These are phyloP conservation scores for Pseudomyrmex sp. DNA, from an alignment of 1,140 invertebrate genomes.

Conservation along the genomic window DNA sequence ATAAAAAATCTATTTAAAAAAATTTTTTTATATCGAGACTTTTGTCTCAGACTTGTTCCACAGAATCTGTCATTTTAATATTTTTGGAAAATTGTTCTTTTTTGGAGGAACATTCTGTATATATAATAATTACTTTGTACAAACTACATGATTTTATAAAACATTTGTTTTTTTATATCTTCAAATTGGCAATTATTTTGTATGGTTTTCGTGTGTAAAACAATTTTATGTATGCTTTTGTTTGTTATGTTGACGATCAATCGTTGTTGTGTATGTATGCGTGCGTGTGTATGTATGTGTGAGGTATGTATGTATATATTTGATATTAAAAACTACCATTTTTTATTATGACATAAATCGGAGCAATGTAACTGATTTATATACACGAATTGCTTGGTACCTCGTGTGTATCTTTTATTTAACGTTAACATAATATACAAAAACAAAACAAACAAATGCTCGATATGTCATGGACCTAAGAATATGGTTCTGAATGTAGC, in stretches of 20 bases:
- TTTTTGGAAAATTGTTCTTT: not conserved
- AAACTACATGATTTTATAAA: not conserved
- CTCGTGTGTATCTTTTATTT: slow-evolving; percentile 34
- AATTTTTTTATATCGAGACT: not conserved
- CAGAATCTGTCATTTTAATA: not conserved
- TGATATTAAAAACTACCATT: not conserved
- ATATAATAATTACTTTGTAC: not conserved
- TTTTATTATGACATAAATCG: not conserved
- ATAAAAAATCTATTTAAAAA: not conserved
- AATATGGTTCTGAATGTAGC: slow-evolving; percentile 36
- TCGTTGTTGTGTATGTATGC: too few species aligned
- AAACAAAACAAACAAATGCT: not conserved
- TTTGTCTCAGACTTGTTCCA: too few species aligned
- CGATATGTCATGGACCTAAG: slow-evolving; percentile 12
- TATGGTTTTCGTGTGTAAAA: too few species aligned
- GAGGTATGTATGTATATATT: not conserved
- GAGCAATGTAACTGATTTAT: not conserved
- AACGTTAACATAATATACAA: not conserved
- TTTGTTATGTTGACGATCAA: too few species aligned
- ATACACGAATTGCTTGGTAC: not conserved
- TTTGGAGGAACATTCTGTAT: not conserved
- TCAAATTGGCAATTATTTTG: too few species aligned
- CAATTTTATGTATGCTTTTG: too few species aligned
- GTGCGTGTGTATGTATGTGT: not conserved
- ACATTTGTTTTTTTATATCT: too few species aligned